Evolutionary conservation across 2,888 invertebrate genomes (phyloP), one percentile per base, ranked within the genome.

Genomic region (Kuschelorhynchus macadamiae): DNA sequence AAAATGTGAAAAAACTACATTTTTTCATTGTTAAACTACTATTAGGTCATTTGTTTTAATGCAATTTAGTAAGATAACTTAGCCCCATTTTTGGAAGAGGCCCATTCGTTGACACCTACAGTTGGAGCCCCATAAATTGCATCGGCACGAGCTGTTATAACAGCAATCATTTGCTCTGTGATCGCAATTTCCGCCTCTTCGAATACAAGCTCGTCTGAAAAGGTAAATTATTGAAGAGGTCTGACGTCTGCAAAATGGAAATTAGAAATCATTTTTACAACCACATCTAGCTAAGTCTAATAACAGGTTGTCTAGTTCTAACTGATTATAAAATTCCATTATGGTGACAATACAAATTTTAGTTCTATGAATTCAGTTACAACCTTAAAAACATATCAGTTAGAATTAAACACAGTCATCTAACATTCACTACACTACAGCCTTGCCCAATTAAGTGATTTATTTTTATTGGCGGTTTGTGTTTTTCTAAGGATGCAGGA

Each of bases 61-160:
- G 81, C 82, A 81, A 77, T 74, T 67, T 44, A 60, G 81, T 79
- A 81, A 79, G 70, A 80, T 3, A 41, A 42, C 8, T 86, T 88
- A 91, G 82, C 92, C 92, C 92, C 93, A 93, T 85, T 93, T 92
- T 83, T 94, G 94, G 88, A 94, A 94, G 81, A 94, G 89, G 69
- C 95, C 94, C 89, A 92, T 91, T 77, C 94, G 89, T 84, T 94
- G 94, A 84, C 94, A 95, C 79, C 92, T 89, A 84, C 94, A 94
- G 86, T 95, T 94, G 81, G 92, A 90, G 68, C 94, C 94, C 94
- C 94, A 95, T 55, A 94, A 87, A 84, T 94, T 94, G 88, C 94
- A 95, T 72, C 94, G 88, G 85, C 94, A 95, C 72, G 93, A 91
- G 72, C 92, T 92, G 77, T 91, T 92, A 86, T 91, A 90, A 87